Percentiles rank a stretch among this genome's conserved stretches.
phyloP scores from a whole-genome alignment of 2,797 vertebrate genomes.

The Acridotheres tristis region DNA sequence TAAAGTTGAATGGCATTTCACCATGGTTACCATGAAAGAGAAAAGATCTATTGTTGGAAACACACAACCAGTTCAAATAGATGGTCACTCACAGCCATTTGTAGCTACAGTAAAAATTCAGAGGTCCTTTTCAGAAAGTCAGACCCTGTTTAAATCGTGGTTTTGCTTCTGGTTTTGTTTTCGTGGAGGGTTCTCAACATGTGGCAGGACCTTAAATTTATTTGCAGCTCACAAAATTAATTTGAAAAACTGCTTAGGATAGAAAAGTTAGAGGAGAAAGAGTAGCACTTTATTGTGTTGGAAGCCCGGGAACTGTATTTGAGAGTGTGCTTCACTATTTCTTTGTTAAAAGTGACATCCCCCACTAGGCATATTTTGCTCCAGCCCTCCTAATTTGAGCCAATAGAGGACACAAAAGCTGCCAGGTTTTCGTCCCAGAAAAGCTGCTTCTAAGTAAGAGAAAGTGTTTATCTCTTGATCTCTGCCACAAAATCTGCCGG shows the following conservation, averaged over 20 bases:
- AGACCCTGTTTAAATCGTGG: background rate
- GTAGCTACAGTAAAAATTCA: conserved; percentile 27
- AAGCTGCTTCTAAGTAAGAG: background rate
- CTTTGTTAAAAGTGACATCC: background rate
- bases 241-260: background rate
- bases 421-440: background rate
- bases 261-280: background rate
- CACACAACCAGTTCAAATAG: conserved; percentile 60
- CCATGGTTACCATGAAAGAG: conserved; percentile 37
- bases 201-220: background rate
- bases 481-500: background rate
- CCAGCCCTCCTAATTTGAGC: background rate
- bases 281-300: background rate
- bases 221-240: background rate
- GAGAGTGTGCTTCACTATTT: background rate
- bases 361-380: background rate
- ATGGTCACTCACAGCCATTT: conserved; percentile 34
- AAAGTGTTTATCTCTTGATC: background rate
- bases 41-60: conserved; percentile 28
- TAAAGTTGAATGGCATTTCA: conserved; percentile 31
- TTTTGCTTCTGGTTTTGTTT: background rate
- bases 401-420: background rate
- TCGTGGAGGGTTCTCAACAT: background rate
- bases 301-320: background rate
- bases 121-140: background rate